Base-by-base conservation (phyloP, 2,888 invertebrate species). In the Cerastis rubricosa region DNA sequence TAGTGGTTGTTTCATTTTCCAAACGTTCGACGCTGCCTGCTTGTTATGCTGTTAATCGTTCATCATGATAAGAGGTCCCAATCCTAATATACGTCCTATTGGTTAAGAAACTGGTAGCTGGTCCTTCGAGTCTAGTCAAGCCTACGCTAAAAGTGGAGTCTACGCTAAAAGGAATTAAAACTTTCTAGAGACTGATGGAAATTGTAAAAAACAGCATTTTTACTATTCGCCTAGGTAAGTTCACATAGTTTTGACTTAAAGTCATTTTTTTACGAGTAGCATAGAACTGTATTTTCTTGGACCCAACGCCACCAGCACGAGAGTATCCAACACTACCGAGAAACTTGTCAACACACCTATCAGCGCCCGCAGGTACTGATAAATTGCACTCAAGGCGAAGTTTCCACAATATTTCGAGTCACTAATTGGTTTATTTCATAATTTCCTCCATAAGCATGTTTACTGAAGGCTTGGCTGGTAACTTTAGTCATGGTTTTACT, bases 371-470 rank as follows among this genome's bases (percentile, higher is more conserved):
- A 74, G 70, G 64, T 35, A 25, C 51, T 35, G 57, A 84, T 84
- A 71, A 79, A 79, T 79, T 78, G 51, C 71, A 72, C 9, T 70
- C 78, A 83, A 81, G 84, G 79, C 54, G 45, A 63, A 51, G 51
- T 54, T 79, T 14, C 59, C 7, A 47, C 57, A 69, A 67, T 61
- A 71, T 72, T 78, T 81, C 64, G 74, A 70, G 71, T 59, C 64
- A 71, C 74, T 76, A 87, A 80, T 86, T 73, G 51, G 59, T 68
- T 76, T 63, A 74, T 71, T 59, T 74, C 25, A 51, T 76, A 57
- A 76, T 71, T 71, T 68, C 85, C 71, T 80, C 25, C 40, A n/a
- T 70, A 65, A 61, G n/a, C 29, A 64, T 81, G 70, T 83, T 84
- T 81, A 67, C 75, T 54, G 35, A 80, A 85, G 81, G 75, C 29